Percentiles rank a stretch among this genome's conserved stretches.
These are phyloP conservation scores for Ennomos quercinarius DNA, from an alignment of 2,888 invertebrate species.

Conservation along the genomic window DNA sequence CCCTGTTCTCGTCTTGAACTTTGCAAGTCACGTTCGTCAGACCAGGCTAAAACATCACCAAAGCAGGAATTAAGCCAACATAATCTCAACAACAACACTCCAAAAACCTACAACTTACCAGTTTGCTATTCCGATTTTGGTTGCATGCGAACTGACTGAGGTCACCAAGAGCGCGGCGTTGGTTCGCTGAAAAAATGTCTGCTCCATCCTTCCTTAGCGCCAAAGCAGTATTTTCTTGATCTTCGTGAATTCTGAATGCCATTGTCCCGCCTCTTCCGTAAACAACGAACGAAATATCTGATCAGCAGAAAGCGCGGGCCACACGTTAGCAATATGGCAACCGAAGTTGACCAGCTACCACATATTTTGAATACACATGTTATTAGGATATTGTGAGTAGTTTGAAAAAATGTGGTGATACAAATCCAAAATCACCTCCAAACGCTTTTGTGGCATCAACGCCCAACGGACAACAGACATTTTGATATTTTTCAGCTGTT, in stretches of 20 bases:
- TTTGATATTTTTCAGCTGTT: slow-evolving; percentile 79
- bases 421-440: slow-evolving; percentile 69
- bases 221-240: slow-evolving; percentile 89
- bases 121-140: slow-evolving; percentile 81
- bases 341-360: slow-evolving; percentile 51
- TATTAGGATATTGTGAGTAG: slow-evolving; percentile 59
- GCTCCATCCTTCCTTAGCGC: slow-evolving; percentile 82
- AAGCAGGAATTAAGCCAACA: slow-evolving; percentile 22
- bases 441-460: slow-evolving; percentile 73
- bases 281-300: slow-evolving; percentile 63
- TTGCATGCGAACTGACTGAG: slow-evolving; percentile 86
- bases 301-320: slow-evolving; percentile 52
- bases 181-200: slow-evolving; percentile 78
- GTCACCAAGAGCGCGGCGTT: slow-evolving; percentile 88
- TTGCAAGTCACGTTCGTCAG: slow-evolving; percentile 78
- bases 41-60: slow-evolving; percentile 61
- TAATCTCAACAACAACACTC: slow-evolving; percentile 26
- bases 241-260: slow-evolving; percentile 92
- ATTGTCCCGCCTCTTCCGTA: slow-evolving; percentile 80
- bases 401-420: slow-evolving; percentile 49
- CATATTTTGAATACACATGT: slow-evolving; percentile 61
- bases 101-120: slow-evolving; percentile 70
- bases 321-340: slow-evolving; percentile 55
- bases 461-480: slow-evolving; percentile 82
- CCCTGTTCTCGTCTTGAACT: slow-evolving; percentile 79